Base-by-base conservation (phyloP, 2,797 vertebrate species). In the Pogonophryne albipinna region DNA sequence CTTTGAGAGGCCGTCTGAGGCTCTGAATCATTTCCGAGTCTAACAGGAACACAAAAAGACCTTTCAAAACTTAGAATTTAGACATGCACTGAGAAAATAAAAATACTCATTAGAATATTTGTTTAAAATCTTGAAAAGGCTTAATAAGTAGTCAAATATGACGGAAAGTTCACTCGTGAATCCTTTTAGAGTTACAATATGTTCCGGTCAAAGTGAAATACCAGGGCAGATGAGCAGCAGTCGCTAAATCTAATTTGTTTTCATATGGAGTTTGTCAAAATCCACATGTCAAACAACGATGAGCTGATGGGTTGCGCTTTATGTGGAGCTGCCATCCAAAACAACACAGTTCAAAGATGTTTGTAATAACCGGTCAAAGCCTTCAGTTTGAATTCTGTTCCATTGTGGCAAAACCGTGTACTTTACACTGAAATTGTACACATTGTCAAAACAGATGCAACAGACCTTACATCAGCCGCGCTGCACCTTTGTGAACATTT, bases 21-120 rank as follows among this genome's bases (percentile, higher is more conserved):
- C 74, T 83, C 71, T 60, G 80, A 87, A 52, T 85, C 82, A 84
- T 75, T 74, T 78, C 66, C 74, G 76, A 88, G 74, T 84, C 76
- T 71, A 79, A 73, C 31, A 80, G 77, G 66, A 77, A 60, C 57
- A 17, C 49, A 9, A 16, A n/a, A 10, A 11, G 17, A 44, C 46
- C 41, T 23, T 45, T 15, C 27, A 49, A 77, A 58, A 7, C 53
- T 55, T 65, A 31, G 27, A 77, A 79, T 55, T 64, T 60, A 70
- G 59, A 58, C 19, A 64, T n/a, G 19, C 42, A 38, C 49, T 66
- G 27, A 41, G 50, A 20, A 55, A 64, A 56, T 42, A 77, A 34
- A 84, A 68, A 71, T 19, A 16, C 17, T 60, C 19, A 20, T 38
- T 52, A 38, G 23, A 55, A 7, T 10, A 15, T 34, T 65, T 59